Base-by-base conservation (phyloP, 2,888 invertebrate genomes). In the Octonoba sinensis region DNA sequence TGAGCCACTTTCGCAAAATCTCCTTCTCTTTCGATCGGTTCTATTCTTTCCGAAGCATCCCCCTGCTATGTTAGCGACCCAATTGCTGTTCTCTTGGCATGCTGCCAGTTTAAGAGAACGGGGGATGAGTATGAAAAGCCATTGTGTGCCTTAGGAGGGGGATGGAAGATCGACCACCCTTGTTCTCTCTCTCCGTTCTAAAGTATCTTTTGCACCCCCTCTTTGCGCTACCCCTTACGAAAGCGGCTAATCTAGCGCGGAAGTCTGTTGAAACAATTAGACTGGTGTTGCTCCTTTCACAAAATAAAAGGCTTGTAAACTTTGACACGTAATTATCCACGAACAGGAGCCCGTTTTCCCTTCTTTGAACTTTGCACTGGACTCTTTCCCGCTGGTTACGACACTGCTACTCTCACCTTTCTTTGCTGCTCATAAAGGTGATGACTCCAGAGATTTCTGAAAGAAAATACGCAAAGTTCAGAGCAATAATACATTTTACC, bases 181-280 rank as follows among this genome's bases (percentile, higher is more conserved):
- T 8, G 36, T 36, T 36, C 36, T 36, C 36, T 36, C 36, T 56
- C 24, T 65, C 64, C 65, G 54, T 73, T 73, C 64, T 20, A 66
- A 59, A 49, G 65, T 46, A 44, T 36, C 36, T 57, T 67, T 54
- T 22, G 54, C 67, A 51, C 27, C 67, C 71, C 65, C 54, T 54
- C 74, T 36, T 36, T 36, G 36, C 36, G 36, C 66, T 36, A 27
- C 51, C 67, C 64, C 49, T 22, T 22, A 46, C 24, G 27, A 64
- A 59, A 46, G 36, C 24, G 57, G 60, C 70, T 76, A 62, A 76
- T 76, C 69, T 76, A 69, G 54, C 64, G 24, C 62, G 13, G 76
- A 44, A 36, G 36, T 76, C 76, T 76, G 76, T 76, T 76, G 76
- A 76, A 76, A 76, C 76, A 76, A 76, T 76, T 76, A 64, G 76